Evolutionary conservation across 2,113 vertebrate species (phyloP).

Genomic region (Chamaea fasciata): DNA sequence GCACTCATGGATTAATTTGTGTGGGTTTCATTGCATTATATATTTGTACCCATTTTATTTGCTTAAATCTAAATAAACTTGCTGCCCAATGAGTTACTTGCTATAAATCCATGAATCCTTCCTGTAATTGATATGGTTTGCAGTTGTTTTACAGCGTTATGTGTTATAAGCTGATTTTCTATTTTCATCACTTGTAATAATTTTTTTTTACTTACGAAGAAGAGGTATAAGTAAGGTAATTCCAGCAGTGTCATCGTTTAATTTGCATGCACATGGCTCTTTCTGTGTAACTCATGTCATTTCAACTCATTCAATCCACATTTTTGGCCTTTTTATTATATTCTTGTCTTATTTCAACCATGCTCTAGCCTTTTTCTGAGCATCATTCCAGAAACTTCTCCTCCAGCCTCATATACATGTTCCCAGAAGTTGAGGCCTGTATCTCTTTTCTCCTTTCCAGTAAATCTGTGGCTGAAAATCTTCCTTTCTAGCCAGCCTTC

Average conservation of each 20-base stretch:
- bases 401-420: background rate
- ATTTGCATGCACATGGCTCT: background rate
- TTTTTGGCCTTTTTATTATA: background rate
- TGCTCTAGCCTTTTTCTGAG: background rate
- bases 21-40: background rate
- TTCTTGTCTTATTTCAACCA: background rate
- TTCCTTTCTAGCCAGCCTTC: background rate
- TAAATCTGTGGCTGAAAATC: background rate
- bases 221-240: background rate
- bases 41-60: background rate
- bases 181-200: background rate
- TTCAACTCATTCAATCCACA: background rate
- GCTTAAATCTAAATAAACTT: background rate
- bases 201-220: background rate
- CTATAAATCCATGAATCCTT: background rate
- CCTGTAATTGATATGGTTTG: background rate
- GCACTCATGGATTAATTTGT: background rate
- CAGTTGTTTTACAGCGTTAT: background rate
- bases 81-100: accelerated
- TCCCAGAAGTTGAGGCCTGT: background rate
- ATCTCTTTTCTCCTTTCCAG: background rate
- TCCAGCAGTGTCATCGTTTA: background rate
- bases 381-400: background rate
- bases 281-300: background rate
- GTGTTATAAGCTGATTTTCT: background rate